These are phyloP conservation scores for Nematolebias whitei DNA, from an alignment of 2,113 vertebrate genomes.

Conservation along the genomic window DNA sequence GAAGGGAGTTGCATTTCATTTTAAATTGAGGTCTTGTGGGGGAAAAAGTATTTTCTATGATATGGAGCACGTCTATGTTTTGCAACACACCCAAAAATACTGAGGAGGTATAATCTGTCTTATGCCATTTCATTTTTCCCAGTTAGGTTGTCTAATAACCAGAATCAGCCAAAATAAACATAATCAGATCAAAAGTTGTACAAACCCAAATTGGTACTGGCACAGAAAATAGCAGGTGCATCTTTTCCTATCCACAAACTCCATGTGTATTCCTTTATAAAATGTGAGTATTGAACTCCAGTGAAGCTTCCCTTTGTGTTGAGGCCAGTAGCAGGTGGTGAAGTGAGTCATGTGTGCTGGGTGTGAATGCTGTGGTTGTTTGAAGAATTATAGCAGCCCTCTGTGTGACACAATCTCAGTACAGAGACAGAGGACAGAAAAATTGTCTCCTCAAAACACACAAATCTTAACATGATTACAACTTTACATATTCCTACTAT, in stretches of 20 bases:
- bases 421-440: conserved; percentile 21
- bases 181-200: no score
- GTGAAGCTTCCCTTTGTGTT: conserved; percentile 56
- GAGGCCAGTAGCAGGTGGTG: conserved; percentile 69
- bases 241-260: conserved; percentile 9
- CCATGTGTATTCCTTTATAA: conserved; percentile 24
- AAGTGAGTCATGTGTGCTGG: conserved; percentile 56
- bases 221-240: no score
- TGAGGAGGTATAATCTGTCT: no score
- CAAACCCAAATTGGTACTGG: no score
- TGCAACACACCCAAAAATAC: no score
- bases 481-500: conserved; percentile 14
- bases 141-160: no score
- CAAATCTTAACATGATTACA: conserved; percentile 31
- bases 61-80: no score
- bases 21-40: no score
- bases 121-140: no score
- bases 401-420: conserved; percentile 71
- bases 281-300: conserved; percentile 48
- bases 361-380: conserved; percentile 78
- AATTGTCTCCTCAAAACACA: conserved; percentile 21
- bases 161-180: no score
- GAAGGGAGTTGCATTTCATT: no score
- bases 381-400: conserved; percentile 63
- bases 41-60: no score